Conservation (phyloP, 1,140 invertebrate genomes). For the Acromyrmex heyeri region DNA sequence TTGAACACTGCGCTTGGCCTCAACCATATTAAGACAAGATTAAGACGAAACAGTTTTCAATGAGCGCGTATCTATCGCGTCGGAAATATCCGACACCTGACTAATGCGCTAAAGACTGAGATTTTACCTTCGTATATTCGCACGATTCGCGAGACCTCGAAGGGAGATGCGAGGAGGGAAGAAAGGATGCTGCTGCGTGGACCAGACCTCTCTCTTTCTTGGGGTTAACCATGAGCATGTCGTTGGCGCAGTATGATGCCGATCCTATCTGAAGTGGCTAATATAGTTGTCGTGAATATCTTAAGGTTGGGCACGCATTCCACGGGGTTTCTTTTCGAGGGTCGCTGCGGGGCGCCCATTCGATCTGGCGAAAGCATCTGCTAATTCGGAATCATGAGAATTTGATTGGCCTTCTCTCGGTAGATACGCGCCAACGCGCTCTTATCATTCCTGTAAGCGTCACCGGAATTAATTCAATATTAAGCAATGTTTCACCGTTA, state of each 20-base stretch:
- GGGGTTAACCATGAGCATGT: constrained; percentile 80
- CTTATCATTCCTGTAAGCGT: constrained; percentile 51
- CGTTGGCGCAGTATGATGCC: constrained; percentile 85
- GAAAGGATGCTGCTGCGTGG: constrained; percentile 41
- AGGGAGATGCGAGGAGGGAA: neutral
- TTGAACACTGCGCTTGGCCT: too few species aligned
- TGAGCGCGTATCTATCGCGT: constrained; percentile 14
- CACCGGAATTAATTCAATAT: constrained; percentile 46
- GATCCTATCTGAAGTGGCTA: constrained; percentile 86
- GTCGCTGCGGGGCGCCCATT: constrained; percentile 85
- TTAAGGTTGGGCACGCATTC: constrained; percentile 84
- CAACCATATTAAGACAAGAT: constrained; percentile 3
- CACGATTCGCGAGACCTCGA: constrained; percentile 27
- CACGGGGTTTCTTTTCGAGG: constrained; percentile 82
- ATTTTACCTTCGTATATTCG: constrained; percentile 31
- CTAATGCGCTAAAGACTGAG: constrained; percentile 6
- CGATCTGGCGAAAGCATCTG: constrained; percentile 87
- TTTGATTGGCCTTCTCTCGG: constrained; percentile 84
- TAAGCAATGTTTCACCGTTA: constrained; percentile 9
- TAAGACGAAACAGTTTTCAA: constrained; percentile 11
- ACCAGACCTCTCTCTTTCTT: constrained; percentile 44
- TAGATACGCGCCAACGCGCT: constrained; percentile 50
- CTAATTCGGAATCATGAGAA: constrained; percentile 87
- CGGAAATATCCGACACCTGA: constrained; percentile 19
- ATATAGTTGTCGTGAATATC: constrained; percentile 87